These are phyloP conservation scores for Bombycilla garrulus DNA, from an alignment of 2,113 vertebrate species.

Conservation along the genomic window DNA sequence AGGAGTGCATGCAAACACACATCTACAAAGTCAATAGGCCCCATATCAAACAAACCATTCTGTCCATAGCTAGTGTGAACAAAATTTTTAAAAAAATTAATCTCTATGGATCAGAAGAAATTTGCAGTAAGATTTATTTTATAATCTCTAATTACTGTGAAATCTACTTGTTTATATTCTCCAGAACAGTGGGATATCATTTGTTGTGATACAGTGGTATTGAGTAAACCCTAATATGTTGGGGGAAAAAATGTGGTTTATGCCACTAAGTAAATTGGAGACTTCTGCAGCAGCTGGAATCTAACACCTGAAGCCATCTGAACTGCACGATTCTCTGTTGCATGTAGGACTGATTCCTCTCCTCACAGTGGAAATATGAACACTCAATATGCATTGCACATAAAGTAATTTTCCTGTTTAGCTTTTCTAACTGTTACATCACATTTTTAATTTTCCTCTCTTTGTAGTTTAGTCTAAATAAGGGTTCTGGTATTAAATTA, in stretches of 20 bases:
- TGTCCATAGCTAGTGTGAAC: background rate
- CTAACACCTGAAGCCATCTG: background rate
- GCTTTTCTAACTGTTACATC: background rate
- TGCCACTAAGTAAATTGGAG: background rate
- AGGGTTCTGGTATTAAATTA: conserved; percentile 21
- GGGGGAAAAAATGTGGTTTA: background rate
- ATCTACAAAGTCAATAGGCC: background rate
- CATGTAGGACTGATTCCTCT: background rate
- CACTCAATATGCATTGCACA: conserved; percentile 11
- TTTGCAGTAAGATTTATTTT: background rate
- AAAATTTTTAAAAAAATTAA: background rate
- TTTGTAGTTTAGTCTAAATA: conserved; percentile 29
- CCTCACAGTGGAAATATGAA: background rate
- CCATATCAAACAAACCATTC: background rate
- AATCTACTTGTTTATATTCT: background rate
- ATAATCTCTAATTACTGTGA: background rate
- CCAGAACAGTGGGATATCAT: background rate
- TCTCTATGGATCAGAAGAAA: background rate
- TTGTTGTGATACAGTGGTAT: background rate
- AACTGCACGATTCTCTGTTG: background rate
- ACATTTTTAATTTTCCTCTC: background rate
- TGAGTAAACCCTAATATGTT: background rate
- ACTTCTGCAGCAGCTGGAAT: background rate
- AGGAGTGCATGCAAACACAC: background rate
- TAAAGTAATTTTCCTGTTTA: conserved; percentile 14